phyloP scores from a whole-genome alignment of 2,113 vertebrate genomes.

The Chascanopsetta lugubris region DNA sequence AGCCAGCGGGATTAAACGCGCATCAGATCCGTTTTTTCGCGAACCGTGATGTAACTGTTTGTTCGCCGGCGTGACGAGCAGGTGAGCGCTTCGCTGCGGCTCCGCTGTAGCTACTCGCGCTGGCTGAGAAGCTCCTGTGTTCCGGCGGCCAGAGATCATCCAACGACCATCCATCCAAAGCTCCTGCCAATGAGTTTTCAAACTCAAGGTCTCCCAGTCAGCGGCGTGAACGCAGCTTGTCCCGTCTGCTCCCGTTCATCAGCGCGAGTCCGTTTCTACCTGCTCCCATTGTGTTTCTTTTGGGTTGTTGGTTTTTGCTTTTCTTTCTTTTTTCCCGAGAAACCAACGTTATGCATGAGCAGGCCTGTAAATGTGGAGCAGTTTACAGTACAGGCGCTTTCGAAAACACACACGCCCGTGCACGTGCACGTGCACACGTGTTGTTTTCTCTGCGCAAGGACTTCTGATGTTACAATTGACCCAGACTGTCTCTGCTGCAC shows the following conservation, averaged over 20 bases:
- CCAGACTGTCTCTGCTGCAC: not conserved
- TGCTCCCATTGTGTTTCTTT: constrained; percentile 46
- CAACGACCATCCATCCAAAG: constrained; percentile 9
- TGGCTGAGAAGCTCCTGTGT: no score
- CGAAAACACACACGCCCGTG: not conserved
- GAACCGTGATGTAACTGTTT: constrained; percentile 59
- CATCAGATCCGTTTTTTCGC: constrained; percentile 39
- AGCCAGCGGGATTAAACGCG: constrained; percentile 57
- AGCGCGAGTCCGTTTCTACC: constrained; percentile 10
- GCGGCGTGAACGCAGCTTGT: constrained; percentile 16
- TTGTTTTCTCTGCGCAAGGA: not conserved
- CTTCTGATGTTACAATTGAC: not conserved
- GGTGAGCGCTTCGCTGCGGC: not conserved
- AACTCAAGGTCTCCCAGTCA: constrained; percentile 31
- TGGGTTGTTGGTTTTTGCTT: no score
- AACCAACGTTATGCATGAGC: constrained; percentile 44
- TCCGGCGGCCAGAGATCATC: constrained; percentile 14
- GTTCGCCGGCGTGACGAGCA: constrained; percentile 14
- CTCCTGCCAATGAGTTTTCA: constrained; percentile 24
- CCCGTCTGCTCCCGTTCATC: constrained; percentile 50
- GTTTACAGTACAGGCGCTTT: constrained; percentile 8
- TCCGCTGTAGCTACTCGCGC: not conserved
- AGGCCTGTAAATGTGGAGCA: constrained; percentile 41
- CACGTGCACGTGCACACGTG: not conserved
- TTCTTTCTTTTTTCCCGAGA: constrained; percentile 31